Evolutionary conservation across 2,113 vertebrate genomes (phyloP).

Genomic region (Laticauda colubrina): DNA sequence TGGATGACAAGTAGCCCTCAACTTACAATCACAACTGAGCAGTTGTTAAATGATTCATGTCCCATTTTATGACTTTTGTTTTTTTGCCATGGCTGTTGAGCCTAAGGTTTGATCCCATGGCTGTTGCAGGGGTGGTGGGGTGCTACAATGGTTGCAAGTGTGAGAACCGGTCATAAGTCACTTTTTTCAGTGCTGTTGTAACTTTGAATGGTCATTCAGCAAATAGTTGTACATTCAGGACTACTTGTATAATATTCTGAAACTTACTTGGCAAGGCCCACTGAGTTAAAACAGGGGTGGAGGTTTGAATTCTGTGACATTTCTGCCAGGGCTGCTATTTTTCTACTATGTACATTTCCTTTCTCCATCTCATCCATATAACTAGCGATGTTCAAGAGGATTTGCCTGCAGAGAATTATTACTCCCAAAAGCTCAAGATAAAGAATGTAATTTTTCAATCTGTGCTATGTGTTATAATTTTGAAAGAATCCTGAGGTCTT

Average conservation of each 20-base stretch:
- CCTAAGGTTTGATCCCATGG: neutral
- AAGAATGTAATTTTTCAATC: neutral
- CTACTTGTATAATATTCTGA: neutral
- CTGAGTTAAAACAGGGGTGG: neutral
- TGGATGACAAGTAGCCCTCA: neutral
- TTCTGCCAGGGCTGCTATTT: neutral
- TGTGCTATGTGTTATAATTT: neutral
- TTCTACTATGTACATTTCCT: neutral
- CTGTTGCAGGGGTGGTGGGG: too few relatives aligned
- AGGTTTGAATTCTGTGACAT: neutral
- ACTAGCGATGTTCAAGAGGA: neutral
- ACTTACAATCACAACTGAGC: neutral
- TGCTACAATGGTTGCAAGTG: neutral
- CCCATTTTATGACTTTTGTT: neutral
- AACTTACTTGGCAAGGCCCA: neutral
- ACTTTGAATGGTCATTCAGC: neutral
- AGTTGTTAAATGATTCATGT: neutral
- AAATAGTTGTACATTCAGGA: neutral
- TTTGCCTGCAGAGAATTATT: neutral
- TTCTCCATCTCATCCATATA: neutral
- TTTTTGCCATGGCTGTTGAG: neutral
- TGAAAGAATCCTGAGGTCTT: neutral
- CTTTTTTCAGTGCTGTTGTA: neutral
- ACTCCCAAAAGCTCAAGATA: neutral
- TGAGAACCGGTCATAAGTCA: neutral